phyloP scores from a whole-genome alignment of 2,888 invertebrate genomes.

The Lydus trimaculatus region DNA sequence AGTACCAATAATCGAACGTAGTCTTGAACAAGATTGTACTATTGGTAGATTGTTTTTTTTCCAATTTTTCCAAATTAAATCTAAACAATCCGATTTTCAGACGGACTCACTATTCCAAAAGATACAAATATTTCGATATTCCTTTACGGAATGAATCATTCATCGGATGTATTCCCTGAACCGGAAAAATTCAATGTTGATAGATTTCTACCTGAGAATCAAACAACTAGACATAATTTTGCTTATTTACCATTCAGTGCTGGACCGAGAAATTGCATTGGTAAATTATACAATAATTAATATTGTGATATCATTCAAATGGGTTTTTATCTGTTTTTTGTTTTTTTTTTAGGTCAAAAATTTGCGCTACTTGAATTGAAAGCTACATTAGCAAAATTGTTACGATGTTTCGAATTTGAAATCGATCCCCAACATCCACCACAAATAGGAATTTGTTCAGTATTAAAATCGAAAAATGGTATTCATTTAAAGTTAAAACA shows the following conservation, averaged over 20 bases:
- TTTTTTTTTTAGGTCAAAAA: slow-evolving; percentile 66
- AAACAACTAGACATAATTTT: slow-evolving; percentile 56
- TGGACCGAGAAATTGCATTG: slow-evolving; percentile 61
- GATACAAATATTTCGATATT: slow-evolving; percentile 56
- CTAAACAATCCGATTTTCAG: slow-evolving; percentile 45
- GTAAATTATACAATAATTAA: slow-evolving; percentile 35
- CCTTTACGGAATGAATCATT: slow-evolving; percentile 61
- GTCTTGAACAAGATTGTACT: slow-evolving; percentile 57
- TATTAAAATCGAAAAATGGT: slow-evolving; percentile 48
- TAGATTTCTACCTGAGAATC: slow-evolving; percentile 58
- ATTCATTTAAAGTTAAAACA: slow-evolving; percentile 40
- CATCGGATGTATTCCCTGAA: slow-evolving; percentile 61
- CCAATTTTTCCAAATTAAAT: not conserved
- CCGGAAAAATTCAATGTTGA: slow-evolving; percentile 62
- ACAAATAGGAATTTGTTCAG: slow-evolving; percentile 46
- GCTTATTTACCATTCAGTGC: slow-evolving; percentile 61
- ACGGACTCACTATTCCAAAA: slow-evolving; percentile 57
- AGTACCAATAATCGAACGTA: slow-evolving; percentile 62
- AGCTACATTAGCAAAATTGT: slow-evolving; percentile 64
- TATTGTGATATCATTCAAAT: too few relatives aligned
- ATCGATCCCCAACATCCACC: slow-evolving; percentile 39
- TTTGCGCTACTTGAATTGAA: slow-evolving; percentile 73
- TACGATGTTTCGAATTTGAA: slow-evolving; percentile 63
- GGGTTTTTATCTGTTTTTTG: too few relatives aligned
- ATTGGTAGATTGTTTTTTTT: slow-evolving; percentile 36